Percentiles rank a stretch among this genome's conserved stretches.
phyloP scores from a whole-genome alignment of 2,113 vertebrate genomes.

The Opisthocomus hoazin region DNA sequence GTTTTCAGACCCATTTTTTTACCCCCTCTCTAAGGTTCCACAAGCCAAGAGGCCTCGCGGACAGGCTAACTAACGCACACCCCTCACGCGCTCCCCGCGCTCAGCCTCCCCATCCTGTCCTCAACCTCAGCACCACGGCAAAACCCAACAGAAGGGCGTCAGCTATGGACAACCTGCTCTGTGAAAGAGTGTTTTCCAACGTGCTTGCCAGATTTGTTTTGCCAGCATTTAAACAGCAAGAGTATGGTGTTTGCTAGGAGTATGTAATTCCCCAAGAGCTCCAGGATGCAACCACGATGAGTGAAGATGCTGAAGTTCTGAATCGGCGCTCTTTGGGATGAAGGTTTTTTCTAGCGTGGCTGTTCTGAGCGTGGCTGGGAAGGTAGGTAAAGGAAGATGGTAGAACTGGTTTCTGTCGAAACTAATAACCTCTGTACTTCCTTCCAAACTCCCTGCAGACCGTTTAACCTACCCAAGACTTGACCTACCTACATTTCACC shows the following conservation, averaged over 20 bases:
- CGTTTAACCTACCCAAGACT: neutral
- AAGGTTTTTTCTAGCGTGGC: neutral
- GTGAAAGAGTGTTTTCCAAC: neutral
- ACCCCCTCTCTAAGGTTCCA: neutral
- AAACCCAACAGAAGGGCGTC: neutral
- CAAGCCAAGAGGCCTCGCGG: neutral
- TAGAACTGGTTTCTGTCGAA: neutral
- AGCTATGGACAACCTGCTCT: neutral
- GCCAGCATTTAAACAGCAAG: neutral
- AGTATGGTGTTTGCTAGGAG: accelerated
- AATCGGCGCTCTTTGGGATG: neutral
- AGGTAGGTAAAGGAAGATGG: neutral
- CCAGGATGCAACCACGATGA: neutral
- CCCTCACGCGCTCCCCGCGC: neutral
- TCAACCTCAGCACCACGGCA: neutral
- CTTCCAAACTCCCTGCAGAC: neutral
- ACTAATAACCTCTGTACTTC: neutral
- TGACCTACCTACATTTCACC: neutral
- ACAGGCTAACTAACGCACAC: accelerated
- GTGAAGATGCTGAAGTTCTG: neutral
- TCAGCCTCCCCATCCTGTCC: neutral
- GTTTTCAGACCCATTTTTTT: neutral
- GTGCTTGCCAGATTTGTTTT: neutral
- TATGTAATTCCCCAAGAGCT: neutral
- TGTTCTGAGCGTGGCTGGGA: neutral